phyloP scores from a whole-genome alignment of 2,888 invertebrate genomes.

The Cryptocephalus moraei region DNA sequence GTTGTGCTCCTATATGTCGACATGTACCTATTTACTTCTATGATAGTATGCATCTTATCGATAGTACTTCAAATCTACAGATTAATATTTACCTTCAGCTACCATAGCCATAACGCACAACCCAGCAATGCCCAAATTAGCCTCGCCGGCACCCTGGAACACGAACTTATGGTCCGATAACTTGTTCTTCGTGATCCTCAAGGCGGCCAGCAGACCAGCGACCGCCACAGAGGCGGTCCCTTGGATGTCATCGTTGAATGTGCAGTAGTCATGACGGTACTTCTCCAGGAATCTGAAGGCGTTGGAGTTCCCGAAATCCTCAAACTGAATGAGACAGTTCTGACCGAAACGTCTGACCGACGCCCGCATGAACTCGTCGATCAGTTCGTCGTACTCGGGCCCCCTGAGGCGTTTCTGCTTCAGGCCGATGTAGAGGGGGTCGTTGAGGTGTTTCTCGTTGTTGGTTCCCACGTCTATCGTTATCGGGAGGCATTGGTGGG shows the following conservation, averaged over 20 bases:
- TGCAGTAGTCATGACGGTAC: conserved; percentile 81
- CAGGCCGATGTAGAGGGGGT: conserved; percentile 92
- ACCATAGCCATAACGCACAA: conserved; percentile 89
- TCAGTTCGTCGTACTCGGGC: conserved; percentile 76
- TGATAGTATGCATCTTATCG: no score
- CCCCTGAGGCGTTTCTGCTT: conserved; percentile 78
- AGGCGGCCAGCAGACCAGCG: conserved; percentile 82
- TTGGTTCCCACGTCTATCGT: conserved; percentile 92
- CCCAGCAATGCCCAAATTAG: conserved; percentile 74
- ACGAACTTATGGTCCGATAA: conserved; percentile 79
- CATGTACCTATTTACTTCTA: no score
- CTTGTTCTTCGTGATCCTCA: conserved; percentile 71
- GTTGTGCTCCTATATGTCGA: no score
- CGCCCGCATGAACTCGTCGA: conserved; percentile 96
- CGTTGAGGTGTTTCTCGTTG: conserved; percentile 55
- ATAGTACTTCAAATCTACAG: no score
- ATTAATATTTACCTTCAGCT: conserved; percentile 55
- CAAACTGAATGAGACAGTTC: conserved; percentile 84
- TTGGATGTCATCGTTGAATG: conserved; percentile 99
- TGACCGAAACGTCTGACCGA: conserved; percentile 76
- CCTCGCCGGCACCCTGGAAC: conserved; percentile 94
- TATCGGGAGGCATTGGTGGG: conserved; percentile 89
- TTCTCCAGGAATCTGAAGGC: conserved; percentile 88
- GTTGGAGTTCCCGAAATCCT: conserved; percentile 97
- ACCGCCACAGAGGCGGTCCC: conserved; percentile 79